Evolutionary conservation across 2,888 invertebrate genomes (phyloP).

Genomic region (Mantis religiosa): DNA sequence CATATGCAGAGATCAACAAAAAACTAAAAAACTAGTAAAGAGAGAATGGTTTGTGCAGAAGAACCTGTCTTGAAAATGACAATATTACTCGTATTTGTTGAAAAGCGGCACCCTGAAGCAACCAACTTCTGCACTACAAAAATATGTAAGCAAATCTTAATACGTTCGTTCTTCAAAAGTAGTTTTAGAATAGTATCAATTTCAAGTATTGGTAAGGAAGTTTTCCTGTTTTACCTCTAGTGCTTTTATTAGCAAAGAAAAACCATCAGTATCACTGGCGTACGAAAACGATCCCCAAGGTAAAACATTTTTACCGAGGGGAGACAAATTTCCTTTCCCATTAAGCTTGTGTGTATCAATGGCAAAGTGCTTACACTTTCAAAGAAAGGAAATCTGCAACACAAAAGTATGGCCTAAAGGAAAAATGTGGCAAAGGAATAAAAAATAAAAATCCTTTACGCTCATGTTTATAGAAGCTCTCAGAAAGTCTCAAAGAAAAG

Average conservation of each 20-base stretch:
- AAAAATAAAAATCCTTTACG: background rate
- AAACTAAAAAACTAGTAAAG: too few relatives aligned
- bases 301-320: background rate
- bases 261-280: background rate
- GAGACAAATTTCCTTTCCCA: background rate
- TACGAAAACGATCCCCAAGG: background rate
- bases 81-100: too few relatives aligned
- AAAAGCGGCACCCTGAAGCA: too few relatives aligned
- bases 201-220: background rate
- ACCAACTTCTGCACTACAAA: too few relatives aligned
- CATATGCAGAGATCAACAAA: too few relatives aligned
- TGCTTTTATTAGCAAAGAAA: background rate
- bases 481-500: background rate
- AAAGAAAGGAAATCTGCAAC: background rate
- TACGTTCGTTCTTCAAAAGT: too few relatives aligned
- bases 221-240: background rate
- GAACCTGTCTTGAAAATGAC: too few relatives aligned
- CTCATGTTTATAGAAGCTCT: background rate
- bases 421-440: background rate
- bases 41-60: too few relatives aligned
- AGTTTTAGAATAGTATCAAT: background rate
- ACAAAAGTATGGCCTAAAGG: background rate
- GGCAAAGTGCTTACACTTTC: background rate
- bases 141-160: too few relatives aligned
- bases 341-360: background rate